Evolutionary conservation across 2,888 invertebrate genomes (phyloP), one percentile per base, ranked within the genome.

Genomic region (Cryptocephalus primarius): DNA sequence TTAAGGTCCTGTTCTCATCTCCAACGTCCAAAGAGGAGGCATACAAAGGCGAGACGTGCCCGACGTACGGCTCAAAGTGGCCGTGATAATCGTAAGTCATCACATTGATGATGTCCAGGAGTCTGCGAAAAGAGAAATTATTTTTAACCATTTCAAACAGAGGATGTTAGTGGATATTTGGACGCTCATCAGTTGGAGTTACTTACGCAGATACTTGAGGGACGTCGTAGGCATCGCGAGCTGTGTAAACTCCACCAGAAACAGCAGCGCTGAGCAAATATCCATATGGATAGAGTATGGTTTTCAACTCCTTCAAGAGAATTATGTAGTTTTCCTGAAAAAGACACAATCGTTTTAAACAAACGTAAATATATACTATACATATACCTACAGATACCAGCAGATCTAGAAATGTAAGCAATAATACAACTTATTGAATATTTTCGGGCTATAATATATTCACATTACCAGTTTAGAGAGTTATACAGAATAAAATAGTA

Each of bases 31-130:
- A 65, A 32, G 67, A 58, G 0, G 76, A 72, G 13, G 64, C 65
- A 51, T 76, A 76, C 0, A 87, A 69, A 0, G 83, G 80, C 1
- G 85, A 74, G 56, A 83, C 80, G 43, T 81, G 76, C 0, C 83
- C 84, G 1, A 81, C 78, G 0, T 68, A 68, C 0, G 63, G 33
- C 39, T 85, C 80, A 79, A 82, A 83, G 1, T 77, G 66, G 1
- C 85, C 84, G 56, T 83, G 79, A 60, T 82, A 72, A 60, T 88
- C 87, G 55, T 61, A 62, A 9, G 55, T 46, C 62, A 62, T 63
- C 4, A 63, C 55, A 43, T 60, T 63, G 31, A 61, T 85, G 83
- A 59, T 49, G 43, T 61, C 61, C 40, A 63, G 44, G 9, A 54
- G 39, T n/a, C 62, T 62, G 39, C 31, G 58, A 52, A 43, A 43